Evolutionary conservation across 2,113 vertebrate genomes (phyloP), one percentile per base, ranked within the genome.

Genomic region (Bos taurus): DNA sequence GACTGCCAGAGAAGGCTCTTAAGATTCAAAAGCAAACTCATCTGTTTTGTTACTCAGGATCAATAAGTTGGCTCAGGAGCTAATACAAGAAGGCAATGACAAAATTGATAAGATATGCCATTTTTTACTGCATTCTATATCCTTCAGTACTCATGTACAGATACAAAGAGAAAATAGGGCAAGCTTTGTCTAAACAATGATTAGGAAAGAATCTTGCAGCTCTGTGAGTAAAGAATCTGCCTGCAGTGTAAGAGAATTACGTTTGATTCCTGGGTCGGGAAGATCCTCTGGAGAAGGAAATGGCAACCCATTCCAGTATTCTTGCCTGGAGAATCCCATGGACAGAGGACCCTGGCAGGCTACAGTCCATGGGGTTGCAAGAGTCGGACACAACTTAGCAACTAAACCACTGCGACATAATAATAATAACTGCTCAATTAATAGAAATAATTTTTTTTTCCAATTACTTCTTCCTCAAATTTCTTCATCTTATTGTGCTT

Each of bases 41-140:
- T 89, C 56, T 60, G 1, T 88, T 97, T 91, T 74, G 33, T 25
- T 28, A 40, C 14, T 89, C 0, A 0, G 74, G 57, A 64, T 25
- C 80, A 95, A 26, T 74, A 87, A 71, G 15, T 26, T 74, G 25
- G 16, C 21, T 9, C 17, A 83, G 10, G 71, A 11, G 95, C 48
- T 96, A 93, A 57, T 23, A 28, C 26, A 94, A 83, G 91, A 83
- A 91, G 48, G 25, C 90, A 96, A 95, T 87, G 33, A 10, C 40
- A 56, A 84, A 71, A 80, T 3, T 10, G 12, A 78, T 91, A 21
- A 95, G 67, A 88, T 43, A 91, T 21, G 10, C 8, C 11, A 54
- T 26, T 25, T 96, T 74, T 59, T 60, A 57, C 25, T 82, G 25
- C 14, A 67, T 67, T 62, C 46, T 57, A 30, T 56, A 62, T 33